Base-by-base conservation (phyloP, 2,113 vertebrate species). In the Paralichthys olivaceus region DNA sequence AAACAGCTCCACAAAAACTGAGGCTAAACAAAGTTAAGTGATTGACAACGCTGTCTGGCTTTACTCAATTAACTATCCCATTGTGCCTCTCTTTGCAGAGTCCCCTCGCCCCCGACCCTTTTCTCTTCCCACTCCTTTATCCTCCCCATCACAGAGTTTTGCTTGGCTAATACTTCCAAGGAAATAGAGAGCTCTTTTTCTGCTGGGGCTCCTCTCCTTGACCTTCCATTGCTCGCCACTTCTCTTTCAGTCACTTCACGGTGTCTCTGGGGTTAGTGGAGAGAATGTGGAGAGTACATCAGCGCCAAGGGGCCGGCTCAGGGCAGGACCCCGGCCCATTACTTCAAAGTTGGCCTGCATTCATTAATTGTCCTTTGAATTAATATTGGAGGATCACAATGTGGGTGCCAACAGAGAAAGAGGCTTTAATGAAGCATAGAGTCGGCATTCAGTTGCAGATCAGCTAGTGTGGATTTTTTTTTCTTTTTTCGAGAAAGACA, bases 351-450 rank as follows among this genome's bases (percentile, higher is more conserved):
- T 97, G 95, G 94, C 92, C 94, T 95, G 97, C 97, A 99, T 99
- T 99, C 98, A 98, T 99, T 99, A 99, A 99, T 99, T 98, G 97
- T 96, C 96, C 97, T 98, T 98, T 98, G 97, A 99, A 98, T 99
- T 99, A 98, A 98, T 99, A 99, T 98, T 96, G 97, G 97, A 95
- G 95, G 96, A 97, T 97, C 97, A 98, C 97, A 99, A 98, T 99
- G 96, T 94, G 95, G 96, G 95, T 97, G 96, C 96, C 96, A 98
- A 95, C 95, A 95, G 95, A 97, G 96, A 99, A 98, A 99, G 97
- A 96, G 93, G 96, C 96, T 97, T 97, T 98, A 99, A 97, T 99
- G 97, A 99, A 98, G 96, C 98, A 98, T 97, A 96, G 96, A 96
- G 95, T 94, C 94, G 87, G 96, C 95, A 99, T 99, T 99, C 96